Evolutionary conservation across 1,140 invertebrate species (phyloP), one percentile per base, ranked within the genome.

Genomic region (Acromyrmex charruanus): DNA sequence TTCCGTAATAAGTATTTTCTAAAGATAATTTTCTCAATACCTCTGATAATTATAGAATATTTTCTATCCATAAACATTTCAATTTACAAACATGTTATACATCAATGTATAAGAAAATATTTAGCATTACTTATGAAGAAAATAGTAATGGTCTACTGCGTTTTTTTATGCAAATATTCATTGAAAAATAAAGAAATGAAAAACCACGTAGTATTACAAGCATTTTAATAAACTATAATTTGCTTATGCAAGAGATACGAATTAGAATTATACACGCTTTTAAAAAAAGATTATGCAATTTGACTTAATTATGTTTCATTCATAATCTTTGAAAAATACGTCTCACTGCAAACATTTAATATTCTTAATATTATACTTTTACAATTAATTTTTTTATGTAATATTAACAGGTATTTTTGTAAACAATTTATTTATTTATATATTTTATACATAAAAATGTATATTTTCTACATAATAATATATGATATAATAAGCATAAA

Each of bases 301-400:
- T 16, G 35, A 39, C 35, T 39, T 39, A 39, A 18, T 84, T 77
- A 55, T 44, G 21, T 66, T 53, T 68, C 14, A 85, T 77, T 25
- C n/a, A 66, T 77, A 77, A 66, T 66, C 6, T 10, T 75, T 25
- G 16, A 53, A 66, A 66, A 31, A 77, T 25, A 16, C 1, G 1
- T 61, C 39, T 31, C 10, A 9, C 44, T n/a, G 44, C 39, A 12
- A 77, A 77, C 0, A 10, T 58, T 21, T 58, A 21, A 63, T 77
- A 58, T 39, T 59, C 18, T 5, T 63, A 16, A 16, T 44, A 44
- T 61, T 51, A 21, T 16, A 14, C 14, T 58, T 12, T 2, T n/a
- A 25, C 0, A 7, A 61, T 39, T 7, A 35, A 35, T 31, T 35
- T 39, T 39, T 44, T 39, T 9, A 35, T 35, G 31, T 10, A 44